Evolutionary conservation across 2,888 invertebrate species (phyloP).

Genomic region (Chelonus formosanus): DNA sequence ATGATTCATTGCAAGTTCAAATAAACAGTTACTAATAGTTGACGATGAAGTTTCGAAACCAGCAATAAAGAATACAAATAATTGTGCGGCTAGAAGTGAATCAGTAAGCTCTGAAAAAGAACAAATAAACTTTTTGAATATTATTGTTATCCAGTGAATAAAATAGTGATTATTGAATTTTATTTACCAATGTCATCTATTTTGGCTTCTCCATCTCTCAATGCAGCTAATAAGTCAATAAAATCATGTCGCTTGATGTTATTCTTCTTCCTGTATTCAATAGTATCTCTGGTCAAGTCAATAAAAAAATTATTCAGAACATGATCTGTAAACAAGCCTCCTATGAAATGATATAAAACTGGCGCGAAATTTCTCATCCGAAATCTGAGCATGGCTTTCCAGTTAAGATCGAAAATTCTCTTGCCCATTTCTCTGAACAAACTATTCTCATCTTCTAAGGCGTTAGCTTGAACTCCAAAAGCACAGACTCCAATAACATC

Average conservation of each 20-base stretch:
- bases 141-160: too few species aligned
- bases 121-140: neutral
- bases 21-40: conserved; percentile 62
- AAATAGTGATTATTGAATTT: neutral
- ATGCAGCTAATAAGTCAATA: conserved; percentile 60
- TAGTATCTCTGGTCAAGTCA: conserved; percentile 53
- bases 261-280: conserved; percentile 60
- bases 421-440: conserved; percentile 60
- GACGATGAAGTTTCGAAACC: conserved; percentile 67
- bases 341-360: conserved; percentile 42
- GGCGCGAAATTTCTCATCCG: conserved; percentile 38
- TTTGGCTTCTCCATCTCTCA: conserved; percentile 49
- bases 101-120: conserved; percentile 56
- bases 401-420: conserved; percentile 47
- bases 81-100: conserved; percentile 59
- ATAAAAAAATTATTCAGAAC: conserved; percentile 55
- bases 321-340: conserved; percentile 39
- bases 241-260: conserved; percentile 64
- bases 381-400: conserved; percentile 25
- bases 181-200: conserved; percentile 42
- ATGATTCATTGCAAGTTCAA: conserved; percentile 63
- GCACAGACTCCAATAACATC: conserved; percentile 66
- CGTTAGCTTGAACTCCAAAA: conserved; percentile 64
- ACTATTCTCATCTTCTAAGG: conserved; percentile 56
- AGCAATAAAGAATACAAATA: conserved; percentile 65